Percentiles rank a stretch among this genome's conserved stretches.
phyloP scores from a whole-genome alignment of 2,888 invertebrate genomes.

The Exocentrus adspersus region DNA sequence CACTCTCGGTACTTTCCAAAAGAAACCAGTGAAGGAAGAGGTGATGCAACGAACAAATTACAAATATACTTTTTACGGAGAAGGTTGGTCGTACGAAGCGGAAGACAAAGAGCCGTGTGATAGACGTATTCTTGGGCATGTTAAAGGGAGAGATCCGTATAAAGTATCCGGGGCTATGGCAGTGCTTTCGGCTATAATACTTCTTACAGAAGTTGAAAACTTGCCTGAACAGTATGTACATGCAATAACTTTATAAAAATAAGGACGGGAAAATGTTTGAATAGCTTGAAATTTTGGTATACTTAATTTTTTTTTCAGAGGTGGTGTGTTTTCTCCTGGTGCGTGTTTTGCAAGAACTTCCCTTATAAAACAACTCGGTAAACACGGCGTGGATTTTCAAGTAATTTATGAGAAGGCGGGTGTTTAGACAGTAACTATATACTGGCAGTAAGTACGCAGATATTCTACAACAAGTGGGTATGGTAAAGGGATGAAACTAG shows the following conservation, averaged over 20 bases:
- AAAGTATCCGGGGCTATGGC: slow-evolving; percentile 81
- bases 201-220: slow-evolving; percentile 79
- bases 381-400: slow-evolving; percentile 78
- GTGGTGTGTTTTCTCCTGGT: slow-evolving; percentile 88
- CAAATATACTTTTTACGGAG: slow-evolving; percentile 75
- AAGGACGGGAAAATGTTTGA: background rate
- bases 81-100: slow-evolving; percentile 79
- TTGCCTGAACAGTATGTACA: slow-evolving; percentile 68
- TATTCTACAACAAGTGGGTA: no score
- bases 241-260: no score
- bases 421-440: no score
- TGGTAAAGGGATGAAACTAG: no score
- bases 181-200: slow-evolving; percentile 76
- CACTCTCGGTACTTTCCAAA: slow-evolving; percentile 70
- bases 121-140: slow-evolving; percentile 73
- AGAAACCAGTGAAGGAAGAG: slow-evolving; percentile 72
- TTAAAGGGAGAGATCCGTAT: slow-evolving; percentile 82
- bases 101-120: slow-evolving; percentile 66
- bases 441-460: no score
- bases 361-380: slow-evolving; percentile 77
- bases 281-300: background rate
- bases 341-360: slow-evolving; percentile 85
- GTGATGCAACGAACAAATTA: slow-evolving; percentile 72
- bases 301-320: slow-evolving; percentile 63
- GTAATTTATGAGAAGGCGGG: slow-evolving; percentile 59